Base-by-base conservation (phyloP, 2,797 vertebrate species). In the Pangasius djambal region DNA sequence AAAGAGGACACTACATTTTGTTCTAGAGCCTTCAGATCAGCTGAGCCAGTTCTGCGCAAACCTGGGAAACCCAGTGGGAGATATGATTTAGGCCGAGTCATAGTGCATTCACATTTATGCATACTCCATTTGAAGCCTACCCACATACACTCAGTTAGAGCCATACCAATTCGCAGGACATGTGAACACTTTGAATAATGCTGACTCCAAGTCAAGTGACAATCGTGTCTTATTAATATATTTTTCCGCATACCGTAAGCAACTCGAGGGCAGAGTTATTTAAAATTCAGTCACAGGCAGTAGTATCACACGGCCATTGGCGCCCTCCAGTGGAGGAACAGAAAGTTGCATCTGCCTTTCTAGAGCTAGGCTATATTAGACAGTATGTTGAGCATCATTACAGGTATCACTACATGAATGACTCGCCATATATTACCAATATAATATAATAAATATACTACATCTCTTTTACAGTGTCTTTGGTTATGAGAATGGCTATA, bases 1-100 rank as follows among this genome's bases (percentile, higher is more conserved):
- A 90, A 91, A 90, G 90, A 92, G 92, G 91, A 91, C 91, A 90
- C 82, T 78, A 74, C 52, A n/a, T 74, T 85, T 79, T 90, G 31
- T 89, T 89, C 77, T 83, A 31, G 88, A 89, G 88, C 74, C 88
- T 89, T 87, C 84, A 37, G 61, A 89, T 89, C 83, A 89, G 91
- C 87, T 91, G 88, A 92, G 83, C 78, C 79, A 84, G 86, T 88
- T 86, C 82, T 79, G 77, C 85, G 87, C 88, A 87, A 89, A 82
- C 85, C 90, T 88, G 67, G 82, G 40, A 88, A 86, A 75, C 79
- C 92, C 86, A 34, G 44, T 48, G 92, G 89, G 92, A 91, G 78
- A 22, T 81, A 78, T 89, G 82, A 91, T 88, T 90, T 84, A 86
- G 88, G 87, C 82, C 86, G 83, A 87, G 86, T 89, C 91, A 90